phyloP scores from a whole-genome alignment of 2,113 vertebrate species.

The Tragulus kanchil region DNA sequence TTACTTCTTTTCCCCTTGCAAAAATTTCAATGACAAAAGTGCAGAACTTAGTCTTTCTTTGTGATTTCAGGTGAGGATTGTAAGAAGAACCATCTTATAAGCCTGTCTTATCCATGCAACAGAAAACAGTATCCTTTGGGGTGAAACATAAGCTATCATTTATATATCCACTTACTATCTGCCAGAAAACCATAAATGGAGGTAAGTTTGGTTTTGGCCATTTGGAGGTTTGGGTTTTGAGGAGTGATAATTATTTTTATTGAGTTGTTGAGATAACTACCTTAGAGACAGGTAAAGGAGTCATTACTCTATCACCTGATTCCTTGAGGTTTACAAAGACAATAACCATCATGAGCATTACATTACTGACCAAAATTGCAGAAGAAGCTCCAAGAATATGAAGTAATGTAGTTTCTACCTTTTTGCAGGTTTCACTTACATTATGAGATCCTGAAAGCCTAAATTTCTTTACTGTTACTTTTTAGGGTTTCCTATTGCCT shows the following conservation, averaged over 20 bases:
- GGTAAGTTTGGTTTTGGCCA: background rate
- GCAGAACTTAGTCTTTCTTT: background rate
- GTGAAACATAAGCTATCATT: background rate
- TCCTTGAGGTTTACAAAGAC: background rate
- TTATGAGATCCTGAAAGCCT: slow-evolving; percentile 28
- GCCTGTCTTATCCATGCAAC: background rate
- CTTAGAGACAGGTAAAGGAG: background rate
- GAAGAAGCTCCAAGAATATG: background rate
- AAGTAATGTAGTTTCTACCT: background rate
- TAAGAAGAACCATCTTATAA: slow-evolving; percentile 56
- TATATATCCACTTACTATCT: background rate
- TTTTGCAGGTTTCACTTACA: slow-evolving; percentile 4
- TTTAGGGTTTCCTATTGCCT: slow-evolving; percentile 48
- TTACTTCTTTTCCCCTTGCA: background rate
- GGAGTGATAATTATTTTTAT: background rate
- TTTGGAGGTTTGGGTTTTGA: background rate
- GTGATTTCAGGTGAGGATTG: slow-evolving; percentile 57
- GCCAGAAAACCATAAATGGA: background rate
- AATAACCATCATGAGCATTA: background rate
- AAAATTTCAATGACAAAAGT: too few species aligned
- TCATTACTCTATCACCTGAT: background rate
- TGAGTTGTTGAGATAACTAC: background rate
- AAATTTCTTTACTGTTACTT: slow-evolving; percentile 40
- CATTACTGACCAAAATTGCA: background rate
- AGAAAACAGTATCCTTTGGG: background rate